Base-by-base conservation (phyloP, 1,140 invertebrate species). In the Pteromalus puparum region DNA sequence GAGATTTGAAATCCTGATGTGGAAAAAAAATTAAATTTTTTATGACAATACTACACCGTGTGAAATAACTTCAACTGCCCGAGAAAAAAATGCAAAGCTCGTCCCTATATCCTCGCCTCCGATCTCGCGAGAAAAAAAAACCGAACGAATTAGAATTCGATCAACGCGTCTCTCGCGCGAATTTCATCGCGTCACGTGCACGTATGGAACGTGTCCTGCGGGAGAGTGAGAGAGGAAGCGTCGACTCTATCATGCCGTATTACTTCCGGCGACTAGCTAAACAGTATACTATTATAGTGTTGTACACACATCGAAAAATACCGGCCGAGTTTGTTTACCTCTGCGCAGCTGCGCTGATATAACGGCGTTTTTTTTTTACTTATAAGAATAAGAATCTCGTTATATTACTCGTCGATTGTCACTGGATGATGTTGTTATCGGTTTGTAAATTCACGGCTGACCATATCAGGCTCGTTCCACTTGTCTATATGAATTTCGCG, bases 111-210 rank as follows among this genome's bases (percentile, higher is more conserved):
- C 7, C 9, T 42, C 38, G 6, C 9, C 34, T 34, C 2, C 2
- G n/a, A n/a, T n/a, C n/a, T 6, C 38, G 10, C 38, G 21, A 61
- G 53, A 61, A 7, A n/a, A 61, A 61, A 61, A n/a, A 21, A 61
- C 21, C 38, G 10, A 10, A 6, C 26, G 46, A 28, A 4, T 81
- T 81, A 81, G 70, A 81, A 81, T 81, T 48, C 80, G 80, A 81
- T 61, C 80, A 28, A 61, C 80, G 80, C 21, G 4, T 61, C 21
- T n/a, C 53, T n/a, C 53, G 53, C 53, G 53, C 53, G 53, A n/a
- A 61, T 21, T 61, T n/a, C 5, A n/a, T 18, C 53, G 21, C 18
- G 21, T 61, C 53, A 61, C 53, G 53, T 61, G 53, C 53, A 21
- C 15, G 38, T 2, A n/a, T n/a, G 4, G 53, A 61, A 61, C 53